Evolutionary conservation across 2,888 invertebrate genomes (phyloP), one percentile per base, ranked within the genome.

Genomic region (Hirtodrosophila confusa): DNA sequence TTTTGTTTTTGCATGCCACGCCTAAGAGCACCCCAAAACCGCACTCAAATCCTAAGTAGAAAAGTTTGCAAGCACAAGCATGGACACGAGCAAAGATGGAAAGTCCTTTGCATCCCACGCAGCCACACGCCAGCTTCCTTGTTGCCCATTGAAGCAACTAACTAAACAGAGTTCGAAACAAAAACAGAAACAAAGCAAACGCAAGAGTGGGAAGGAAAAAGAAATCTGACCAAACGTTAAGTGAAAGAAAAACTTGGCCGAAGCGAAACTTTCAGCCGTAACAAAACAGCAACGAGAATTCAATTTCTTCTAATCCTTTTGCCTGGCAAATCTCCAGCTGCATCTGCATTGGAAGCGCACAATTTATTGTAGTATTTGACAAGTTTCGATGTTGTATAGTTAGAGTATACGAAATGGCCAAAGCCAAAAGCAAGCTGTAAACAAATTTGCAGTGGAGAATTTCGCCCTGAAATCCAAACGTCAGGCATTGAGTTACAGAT

Each of bases 331-430:
- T 79, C 62, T 73, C 51, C 39, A 47, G 47, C 58, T 49, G 49
- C 50, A 66, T 29, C 63, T 48, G 53, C 64, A 57, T 61, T 66
- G 35, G 12, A 54, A 66, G 67, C 51, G 45, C 44, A 65, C 61
- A 82, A 87, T 79, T 75, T 82, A 71, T 86, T 76, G 69, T 75
- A 60, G 67, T 66, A 71, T 71, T 71, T 69, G 67, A 71, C 82
- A 74, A 77, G 57, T 68, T 61, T 50, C 65, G 54, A 60, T 72
- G 57, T 60, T 58, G 53, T 51, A 11, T n/a, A 45, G n/a, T 11
- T 39, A n/a, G 12, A 23, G 17, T 11, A 36, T 39, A 9, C 39
- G 44, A 50, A 61, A 48, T 12, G 60, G 51, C 37, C 54, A 63
- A 62, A 44, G 41, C 60, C 51, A 51, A 65, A 49, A 63, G 61